Evolutionary conservation across 2,888 invertebrate species (phyloP).

Genomic region (Oligia fasciuncula): DNA sequence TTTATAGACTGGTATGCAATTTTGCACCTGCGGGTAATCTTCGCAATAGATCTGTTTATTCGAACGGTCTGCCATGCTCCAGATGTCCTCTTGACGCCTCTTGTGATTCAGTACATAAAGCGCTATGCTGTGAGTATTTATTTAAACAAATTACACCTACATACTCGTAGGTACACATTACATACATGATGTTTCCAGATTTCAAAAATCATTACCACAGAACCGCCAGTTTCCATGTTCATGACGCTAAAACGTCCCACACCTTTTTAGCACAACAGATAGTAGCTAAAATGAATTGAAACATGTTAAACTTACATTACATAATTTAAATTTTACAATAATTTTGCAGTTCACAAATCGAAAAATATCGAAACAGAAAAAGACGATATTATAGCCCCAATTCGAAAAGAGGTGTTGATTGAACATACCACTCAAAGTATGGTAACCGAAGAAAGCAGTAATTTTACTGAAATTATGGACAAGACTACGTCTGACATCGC

Average conservation of each 20-base stretch:
- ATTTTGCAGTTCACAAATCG: constrained; percentile 35
- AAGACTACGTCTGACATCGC: constrained; percentile 7
- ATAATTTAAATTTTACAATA: background rate
- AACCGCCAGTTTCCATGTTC: background rate
- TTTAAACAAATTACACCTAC: background rate
- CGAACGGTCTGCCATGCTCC: constrained; percentile 78
- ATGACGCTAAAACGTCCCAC: background rate
- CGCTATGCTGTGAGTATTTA: constrained; percentile 77
- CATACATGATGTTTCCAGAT: background rate
- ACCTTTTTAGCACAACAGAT: background rate
- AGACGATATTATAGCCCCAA: background rate
- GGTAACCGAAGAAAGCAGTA: constrained; percentile 8
- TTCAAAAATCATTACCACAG: background rate
- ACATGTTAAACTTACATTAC: background rate
- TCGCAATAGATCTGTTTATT: constrained; percentile 76
- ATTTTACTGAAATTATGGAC: constrained; percentile 6
- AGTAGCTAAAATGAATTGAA: background rate
- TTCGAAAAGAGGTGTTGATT: background rate
- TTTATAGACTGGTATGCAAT: constrained; percentile 85
- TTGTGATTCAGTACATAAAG: constrained; percentile 75
- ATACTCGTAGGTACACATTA: background rate
- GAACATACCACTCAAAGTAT: constrained; percentile 21
- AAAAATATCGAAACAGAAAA: constrained; percentile 1
- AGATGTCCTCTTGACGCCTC: constrained; percentile 71
- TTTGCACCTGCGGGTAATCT: constrained; percentile 82